Evolutionary conservation across 2,888 invertebrate species (phyloP), one percentile per base, ranked within the genome.

Genomic region (Tillus elongatus): DNA sequence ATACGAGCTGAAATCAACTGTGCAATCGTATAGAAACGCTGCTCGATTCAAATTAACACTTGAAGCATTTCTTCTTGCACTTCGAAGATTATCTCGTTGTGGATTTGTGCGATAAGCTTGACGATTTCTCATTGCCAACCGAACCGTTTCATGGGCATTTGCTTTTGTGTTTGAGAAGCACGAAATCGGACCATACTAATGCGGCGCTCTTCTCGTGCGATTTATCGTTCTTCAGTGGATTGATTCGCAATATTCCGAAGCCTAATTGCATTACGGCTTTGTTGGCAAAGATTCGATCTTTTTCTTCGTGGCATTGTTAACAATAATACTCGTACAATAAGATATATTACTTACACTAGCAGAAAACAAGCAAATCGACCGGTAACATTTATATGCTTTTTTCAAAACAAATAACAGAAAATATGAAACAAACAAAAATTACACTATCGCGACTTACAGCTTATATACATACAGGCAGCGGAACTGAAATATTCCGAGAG

Each of bases 321-420:
- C n/a, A n/a, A n/a, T 57, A 13, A 71, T 65, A 52, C 66, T 69
- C 30, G 62, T 48, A 45, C 66, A 70, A 47, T 74, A 75, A 0
- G 73, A n/a, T n/a, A n/a, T n/a, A n/a, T n/a, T n/a, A n/a, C n/a
- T n/a, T n/a, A n/a, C n/a, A n/a, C n/a, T n/a, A n/a, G n/a, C n/a
- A n/a, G n/a, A n/a, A n/a, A n/a, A n/a, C n/a, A n/a, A n/a, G n/a
- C n/a, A n/a, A n/a, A n/a, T n/a, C n/a, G n/a, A n/a, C n/a, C n/a
- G n/a, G n/a, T n/a, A n/a, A n/a, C n/a, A n/a, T n/a, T n/a, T n/a
- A n/a, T n/a, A n/a, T n/a, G n/a, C n/a, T n/a, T n/a, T n/a, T n/a
- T n/a, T n/a, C n/a, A n/a, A n/a, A n/a, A n/a, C n/a, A n/a, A n/a
- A n/a, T n/a, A n/a, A n/a, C n/a, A n/a, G n/a, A n/a, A n/a, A n/a